Conservation (phyloP, 2,888 invertebrate genomes). For the Limnephilus auricula region DNA sequence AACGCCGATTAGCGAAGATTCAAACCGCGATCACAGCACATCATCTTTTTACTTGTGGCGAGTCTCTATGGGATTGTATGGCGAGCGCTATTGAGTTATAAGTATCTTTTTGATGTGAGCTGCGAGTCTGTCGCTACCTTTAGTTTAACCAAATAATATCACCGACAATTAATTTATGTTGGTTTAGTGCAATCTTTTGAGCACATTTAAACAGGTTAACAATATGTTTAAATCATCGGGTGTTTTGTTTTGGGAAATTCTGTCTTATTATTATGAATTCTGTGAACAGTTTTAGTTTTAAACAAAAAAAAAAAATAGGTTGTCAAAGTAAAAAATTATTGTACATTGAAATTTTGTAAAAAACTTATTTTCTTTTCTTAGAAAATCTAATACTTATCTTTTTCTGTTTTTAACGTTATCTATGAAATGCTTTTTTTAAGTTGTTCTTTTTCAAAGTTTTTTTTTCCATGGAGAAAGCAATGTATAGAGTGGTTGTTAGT, state of each 20-base stretch:
- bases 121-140: too few relatives aligned
- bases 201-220: not conserved
- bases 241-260: not conserved
- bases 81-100: too few relatives aligned
- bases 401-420: slow-evolving; percentile 22
- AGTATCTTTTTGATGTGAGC: too few relatives aligned
- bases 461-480: not conserved
- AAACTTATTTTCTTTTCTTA: slow-evolving; percentile 32
- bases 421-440: slow-evolving; percentile 18
- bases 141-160: not conserved
- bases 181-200: not conserved
- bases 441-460: not conserved
- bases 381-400: slow-evolving; percentile 29
- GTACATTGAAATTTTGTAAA: slow-evolving; percentile 19
- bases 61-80: too few relatives aligned
- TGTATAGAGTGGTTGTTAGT: not conserved
- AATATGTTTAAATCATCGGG: not conserved
- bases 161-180: not conserved
- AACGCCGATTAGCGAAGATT: too few relatives aligned
- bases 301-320: not conserved
- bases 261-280: not conserved
- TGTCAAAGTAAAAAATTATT: not conserved
- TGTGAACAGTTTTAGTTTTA: not conserved
- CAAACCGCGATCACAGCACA: too few relatives aligned
- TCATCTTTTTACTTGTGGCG: too few relatives aligned